Base-by-base conservation (phyloP, 2,113 vertebrate genomes). In the Galbula dea region DNA sequence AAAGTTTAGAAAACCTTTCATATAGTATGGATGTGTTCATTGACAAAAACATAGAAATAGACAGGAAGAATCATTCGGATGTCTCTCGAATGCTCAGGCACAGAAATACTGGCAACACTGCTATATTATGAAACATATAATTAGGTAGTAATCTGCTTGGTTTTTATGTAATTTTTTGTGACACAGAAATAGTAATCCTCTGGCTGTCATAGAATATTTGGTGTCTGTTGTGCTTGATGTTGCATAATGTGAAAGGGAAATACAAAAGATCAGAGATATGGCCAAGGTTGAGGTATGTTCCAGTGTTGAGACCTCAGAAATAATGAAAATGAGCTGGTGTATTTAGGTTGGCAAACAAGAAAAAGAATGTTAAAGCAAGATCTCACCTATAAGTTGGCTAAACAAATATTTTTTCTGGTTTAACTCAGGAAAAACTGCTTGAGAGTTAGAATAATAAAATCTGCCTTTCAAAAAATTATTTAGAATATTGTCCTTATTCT, bases 341-440 rank as follows among this genome's bases (percentile, higher is more conserved):
- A 20, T 36, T 24, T 48, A 87, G 51, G 15, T 3, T 68, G 46
- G 30, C 15, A 83, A 86, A 72, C 27, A 10, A 93, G 24, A 7
- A 79, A 76, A 63, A 55, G 18, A 49, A 29, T 52, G 23, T 26
- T 84, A 72, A 74, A 86, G 41, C 4, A n/a, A 88, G 34, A 12
- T 34, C 46, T 78, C 20, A 9, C 1, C 0, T 61, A 4, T n/a
- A 76, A 51, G 5, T 63, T 67, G 32, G 26, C 13, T 51, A 68
- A 94, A 96, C 51, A 96, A 73, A 59, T 95, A 68, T 48, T 80
- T 90, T 95, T 93, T 91, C 63, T 79, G 67, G 37, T 89, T 79
- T 93, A 91, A 84, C 77, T 94, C 72, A 36, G 83, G 51, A 96
- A 93, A 86, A 66, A 89, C 45, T 80, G 22, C 37, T 72, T 91